These are phyloP conservation scores for Vireo griseus DNA, from an alignment of 2,797 vertebrate species.

Conservation along the genomic window DNA sequence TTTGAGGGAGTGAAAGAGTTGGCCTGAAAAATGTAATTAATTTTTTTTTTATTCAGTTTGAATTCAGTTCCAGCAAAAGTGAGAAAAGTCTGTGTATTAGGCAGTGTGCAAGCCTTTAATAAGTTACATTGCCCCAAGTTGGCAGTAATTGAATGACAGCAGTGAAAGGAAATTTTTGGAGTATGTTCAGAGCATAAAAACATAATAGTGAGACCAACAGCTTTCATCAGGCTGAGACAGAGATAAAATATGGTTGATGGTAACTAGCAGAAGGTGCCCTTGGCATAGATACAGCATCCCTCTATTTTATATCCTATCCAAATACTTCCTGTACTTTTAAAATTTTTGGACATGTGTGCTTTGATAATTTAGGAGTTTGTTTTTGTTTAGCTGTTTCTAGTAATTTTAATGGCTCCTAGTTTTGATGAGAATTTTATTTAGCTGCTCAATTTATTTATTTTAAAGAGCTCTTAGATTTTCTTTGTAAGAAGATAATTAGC, in stretches of 20 bases:
- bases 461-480: neutral
- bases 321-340: neutral
- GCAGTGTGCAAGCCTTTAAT: neutral
- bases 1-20: neutral
- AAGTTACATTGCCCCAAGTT: neutral
- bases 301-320: neutral
- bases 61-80: neutral
- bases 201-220: neutral
- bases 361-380: neutral
- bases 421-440: neutral
- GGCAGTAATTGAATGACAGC: neutral
- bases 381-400: neutral
- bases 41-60: neutral
- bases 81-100: neutral
- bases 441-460: neutral
- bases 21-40: neutral
- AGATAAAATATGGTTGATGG: neutral
- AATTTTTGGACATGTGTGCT: neutral
- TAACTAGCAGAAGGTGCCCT: constrained; percentile 5
- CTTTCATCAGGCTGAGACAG: constrained; percentile 9
- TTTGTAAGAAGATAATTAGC: neutral
- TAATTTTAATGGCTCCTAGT: neutral
- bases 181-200: neutral
- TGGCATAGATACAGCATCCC: neutral
- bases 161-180: neutral